phyloP scores from a whole-genome alignment of 2,797 vertebrate genomes.

The Thaleichthys pacificus region DNA sequence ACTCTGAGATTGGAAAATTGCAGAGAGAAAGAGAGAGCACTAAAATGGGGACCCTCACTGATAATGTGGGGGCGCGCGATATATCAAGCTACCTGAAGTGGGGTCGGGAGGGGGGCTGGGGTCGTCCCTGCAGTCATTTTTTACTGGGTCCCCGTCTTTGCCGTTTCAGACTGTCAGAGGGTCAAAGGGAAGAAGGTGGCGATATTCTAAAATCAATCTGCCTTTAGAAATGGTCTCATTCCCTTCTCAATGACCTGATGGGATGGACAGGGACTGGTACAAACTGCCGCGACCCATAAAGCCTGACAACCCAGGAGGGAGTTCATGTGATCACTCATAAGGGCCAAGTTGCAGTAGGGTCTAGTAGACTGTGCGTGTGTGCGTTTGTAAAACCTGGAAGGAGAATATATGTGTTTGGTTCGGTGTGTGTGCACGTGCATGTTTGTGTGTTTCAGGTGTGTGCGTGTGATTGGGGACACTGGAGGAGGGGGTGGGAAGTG shows the following conservation, averaged over 20 bases:
- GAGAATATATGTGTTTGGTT: neutral
- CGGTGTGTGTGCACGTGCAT: conserved; percentile 5
- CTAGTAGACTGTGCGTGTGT: conserved; percentile 17
- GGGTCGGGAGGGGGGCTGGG: conserved; percentile 54
- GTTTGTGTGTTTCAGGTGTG: conserved; percentile 6
- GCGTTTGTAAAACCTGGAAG: neutral
- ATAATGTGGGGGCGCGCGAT: conserved; percentile 78
- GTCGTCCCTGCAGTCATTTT: conserved; percentile 76
- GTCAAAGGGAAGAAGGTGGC: conserved; percentile 84
- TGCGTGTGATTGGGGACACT: neutral
- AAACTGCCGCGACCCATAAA: conserved; percentile 86
- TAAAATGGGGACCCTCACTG: conserved; percentile 65
- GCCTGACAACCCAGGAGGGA: conserved; percentile 82
- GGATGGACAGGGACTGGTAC: conserved; percentile 64
- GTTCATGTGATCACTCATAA: conserved; percentile 85
- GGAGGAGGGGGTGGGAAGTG: neutral
- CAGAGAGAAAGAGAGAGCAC: conserved; percentile 63
- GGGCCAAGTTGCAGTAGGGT: conserved; percentile 68
- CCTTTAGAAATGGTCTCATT: conserved; percentile 88
- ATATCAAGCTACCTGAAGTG: conserved; percentile 80
- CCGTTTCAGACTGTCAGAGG: conserved; percentile 86
- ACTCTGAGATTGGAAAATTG: conserved; percentile 78
- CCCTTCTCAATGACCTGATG: conserved; percentile 86
- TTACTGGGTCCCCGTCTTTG: conserved; percentile 84
- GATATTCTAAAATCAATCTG: conserved; percentile 91